Base-by-base conservation (phyloP, 2,797 vertebrate genomes). In the Anguilla anguilla region DNA sequence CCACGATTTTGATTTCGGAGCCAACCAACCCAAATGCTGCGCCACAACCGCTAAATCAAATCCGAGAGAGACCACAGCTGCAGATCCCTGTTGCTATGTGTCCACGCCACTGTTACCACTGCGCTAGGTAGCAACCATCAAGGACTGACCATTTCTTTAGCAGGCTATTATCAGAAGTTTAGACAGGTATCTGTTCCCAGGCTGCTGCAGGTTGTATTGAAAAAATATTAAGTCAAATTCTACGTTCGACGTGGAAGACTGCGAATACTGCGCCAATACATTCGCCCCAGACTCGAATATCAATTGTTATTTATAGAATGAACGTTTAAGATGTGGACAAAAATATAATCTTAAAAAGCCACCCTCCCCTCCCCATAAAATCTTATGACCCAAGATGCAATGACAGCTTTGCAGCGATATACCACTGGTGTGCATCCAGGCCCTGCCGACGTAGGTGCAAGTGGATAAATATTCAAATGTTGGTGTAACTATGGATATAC, bases 11-110 rank as follows among this genome's bases (percentile, higher is more conserved):
- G 22, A 61, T 85, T 35, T 51, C 79, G 67, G 55, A 87, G 31
- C 35, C 53, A 81, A 86, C 69, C 86, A 87, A 82, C 46, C 55
- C 72, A 55, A 79, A 77, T 49, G 83, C 87, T 87, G 87, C 87
- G 89, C 87, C 87, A 88, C 85, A 86, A 28, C 79, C 28, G 72
- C 85, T 84, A 35, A 4, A 46, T 85, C 84, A 51, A 77, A 64
- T 84, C 19, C 35, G 69, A 55, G 67, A 31, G 15, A 84, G 86
- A 84, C 25, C 86, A 83, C 28, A 49, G 61, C 79, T 67, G 85
- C 84, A 64, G 87, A 83, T 86, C 86, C 51, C 89, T 90, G 88
- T 89, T 92, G 91, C 90, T 90, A 91, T 87, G 89, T 87, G 85
- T 90, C 86, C 69, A 83, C 77, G 88, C 83, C 86, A 91, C 86